Evolutionary conservation across 30 jellyfish, hydroid and myxozoan species (phyloP).

Genomic region (Hydra vulgaris): DNA sequence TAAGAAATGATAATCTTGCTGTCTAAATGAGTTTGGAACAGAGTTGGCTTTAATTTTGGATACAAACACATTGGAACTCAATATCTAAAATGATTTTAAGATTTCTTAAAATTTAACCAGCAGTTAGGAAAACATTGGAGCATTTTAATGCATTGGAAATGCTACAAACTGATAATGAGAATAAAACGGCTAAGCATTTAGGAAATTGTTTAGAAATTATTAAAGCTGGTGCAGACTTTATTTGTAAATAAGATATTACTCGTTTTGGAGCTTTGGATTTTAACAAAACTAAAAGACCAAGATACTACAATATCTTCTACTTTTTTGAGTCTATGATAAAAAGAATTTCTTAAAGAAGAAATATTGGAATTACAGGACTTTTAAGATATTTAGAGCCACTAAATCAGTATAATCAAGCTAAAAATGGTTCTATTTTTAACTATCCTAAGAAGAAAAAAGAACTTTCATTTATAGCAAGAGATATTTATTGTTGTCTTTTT

Average conservation of each 20-base stretch:
- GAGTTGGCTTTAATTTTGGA: not conserved
- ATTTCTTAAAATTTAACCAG: not conserved
- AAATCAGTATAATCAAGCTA: not conserved
- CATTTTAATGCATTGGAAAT: not conserved
- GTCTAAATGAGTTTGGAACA: not conserved
- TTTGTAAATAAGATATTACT: not conserved
- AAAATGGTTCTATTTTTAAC: not conserved
- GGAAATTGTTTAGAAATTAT: not conserved
- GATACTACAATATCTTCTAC: not conserved
- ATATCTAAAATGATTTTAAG: not conserved
- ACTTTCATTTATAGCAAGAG: too few species aligned
- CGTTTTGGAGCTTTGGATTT: not conserved
- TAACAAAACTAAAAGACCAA: not conserved
- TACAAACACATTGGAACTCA: not conserved
- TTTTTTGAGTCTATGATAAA: too few species aligned
- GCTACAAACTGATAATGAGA: not conserved
- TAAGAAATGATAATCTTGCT: not conserved
- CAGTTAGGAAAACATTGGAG: not conserved
- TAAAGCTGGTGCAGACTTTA: not conserved
- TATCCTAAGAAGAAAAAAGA: not conserved
- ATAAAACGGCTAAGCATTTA: not conserved
- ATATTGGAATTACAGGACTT: not conserved
- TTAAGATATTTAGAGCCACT: not conserved
- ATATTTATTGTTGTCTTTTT: too few species aligned
- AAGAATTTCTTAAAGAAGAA: not conserved